Percentiles rank a stretch among this genome's conserved stretches.
Evolutionary conservation across 2,888 invertebrate genomes (phyloP).

Genomic region (Choreutis nemorana): DNA sequence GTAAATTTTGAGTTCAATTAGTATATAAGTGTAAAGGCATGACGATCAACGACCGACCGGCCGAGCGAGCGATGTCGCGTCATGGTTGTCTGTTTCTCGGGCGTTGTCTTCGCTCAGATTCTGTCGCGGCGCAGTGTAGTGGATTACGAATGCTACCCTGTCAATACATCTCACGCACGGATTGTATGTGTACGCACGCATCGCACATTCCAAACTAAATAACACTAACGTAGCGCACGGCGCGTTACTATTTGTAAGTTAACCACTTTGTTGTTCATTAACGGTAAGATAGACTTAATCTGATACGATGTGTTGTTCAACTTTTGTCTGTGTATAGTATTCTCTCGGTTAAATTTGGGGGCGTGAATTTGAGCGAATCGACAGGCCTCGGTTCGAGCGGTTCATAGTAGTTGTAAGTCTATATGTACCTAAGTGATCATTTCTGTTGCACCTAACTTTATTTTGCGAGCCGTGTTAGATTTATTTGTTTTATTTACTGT

Average conservation of each 20-base stretch:
- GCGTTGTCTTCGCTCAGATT: constrained; percentile 54
- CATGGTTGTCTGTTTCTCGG: constrained; percentile 16
- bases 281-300: constrained; percentile 62
- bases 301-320: constrained; percentile 56
- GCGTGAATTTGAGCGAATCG: constrained; percentile 61
- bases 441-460: constrained; percentile 55
- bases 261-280: constrained; percentile 66
- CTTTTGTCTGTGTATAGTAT: constrained; percentile 61
- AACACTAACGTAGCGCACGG: constrained; percentile 37
- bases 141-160: too few relatives aligned
- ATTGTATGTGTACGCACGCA: constrained; percentile 31
- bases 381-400: constrained; percentile 47
- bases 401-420: constrained; percentile 52
- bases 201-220: constrained; percentile 62
- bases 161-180: too few relatives aligned
- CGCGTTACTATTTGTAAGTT: constrained; percentile 53
- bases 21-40: constrained; percentile 31
- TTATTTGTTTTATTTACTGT: constrained; percentile 47
- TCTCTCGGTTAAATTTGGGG: constrained; percentile 53
- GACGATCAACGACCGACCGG: constrained; percentile 21
- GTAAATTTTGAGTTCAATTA: constrained; percentile 57
- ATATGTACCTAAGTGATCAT: constrained; percentile 49
- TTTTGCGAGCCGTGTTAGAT: constrained; percentile 55
- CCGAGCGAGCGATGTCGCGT: constrained; percentile 10
- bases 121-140: constrained; percentile 33